Percentiles rank a stretch among this genome's conserved stretches.
These are phyloP conservation scores for Drosophila nannoptera DNA, from an alignment of 1,140 invertebrate species.

Conservation along the genomic window DNA sequence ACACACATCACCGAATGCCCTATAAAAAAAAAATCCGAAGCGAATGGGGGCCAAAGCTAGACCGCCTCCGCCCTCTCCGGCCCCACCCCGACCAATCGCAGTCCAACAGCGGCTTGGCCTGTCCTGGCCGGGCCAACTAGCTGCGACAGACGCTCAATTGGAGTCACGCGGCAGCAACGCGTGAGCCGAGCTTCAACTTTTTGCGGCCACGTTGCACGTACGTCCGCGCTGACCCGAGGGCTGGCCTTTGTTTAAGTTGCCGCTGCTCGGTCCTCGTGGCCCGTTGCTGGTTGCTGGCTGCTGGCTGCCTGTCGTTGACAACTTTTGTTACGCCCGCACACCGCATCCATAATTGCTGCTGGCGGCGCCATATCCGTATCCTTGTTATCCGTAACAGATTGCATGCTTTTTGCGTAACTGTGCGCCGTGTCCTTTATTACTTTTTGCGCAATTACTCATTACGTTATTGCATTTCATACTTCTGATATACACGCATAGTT, in stretches of 20 bases:
- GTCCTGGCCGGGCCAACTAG: slow-evolving; percentile 3
- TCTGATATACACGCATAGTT: slow-evolving; percentile 70
- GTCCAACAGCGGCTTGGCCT: slow-evolving; percentile 11
- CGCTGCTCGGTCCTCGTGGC: neutral
- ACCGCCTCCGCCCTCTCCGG: too few species aligned
- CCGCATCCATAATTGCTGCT: slow-evolving; percentile 57
- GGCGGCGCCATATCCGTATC: slow-evolving; percentile 35
- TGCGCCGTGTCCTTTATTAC: slow-evolving; percentile 61
- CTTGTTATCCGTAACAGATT: slow-evolving; percentile 67
- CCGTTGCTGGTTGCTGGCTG: slow-evolving; percentile 30
- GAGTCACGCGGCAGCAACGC: slow-evolving; percentile 62
- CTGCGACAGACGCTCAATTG: slow-evolving; percentile 6
- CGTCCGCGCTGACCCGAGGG: slow-evolving; percentile 27
- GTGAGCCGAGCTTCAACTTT: slow-evolving; percentile 68
- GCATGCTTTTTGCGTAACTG: slow-evolving; percentile 66
- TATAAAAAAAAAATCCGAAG: neutral
- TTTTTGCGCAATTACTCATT: slow-evolving; percentile 75
- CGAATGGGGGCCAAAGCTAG: neutral
- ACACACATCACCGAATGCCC: slow-evolving; percentile 5
- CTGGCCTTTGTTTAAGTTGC: slow-evolving; percentile 59
- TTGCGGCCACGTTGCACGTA: slow-evolving; percentile 70
- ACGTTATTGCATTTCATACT: slow-evolving; percentile 76
- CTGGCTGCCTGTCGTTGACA: slow-evolving; percentile 62
- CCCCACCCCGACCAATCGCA: neutral
- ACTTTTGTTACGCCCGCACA: slow-evolving; percentile 57